Evolutionary conservation across 2,888 invertebrate genomes (phyloP), one percentile per base, ranked within the genome.

Genomic region (Tanaodytes sp.): DNA sequence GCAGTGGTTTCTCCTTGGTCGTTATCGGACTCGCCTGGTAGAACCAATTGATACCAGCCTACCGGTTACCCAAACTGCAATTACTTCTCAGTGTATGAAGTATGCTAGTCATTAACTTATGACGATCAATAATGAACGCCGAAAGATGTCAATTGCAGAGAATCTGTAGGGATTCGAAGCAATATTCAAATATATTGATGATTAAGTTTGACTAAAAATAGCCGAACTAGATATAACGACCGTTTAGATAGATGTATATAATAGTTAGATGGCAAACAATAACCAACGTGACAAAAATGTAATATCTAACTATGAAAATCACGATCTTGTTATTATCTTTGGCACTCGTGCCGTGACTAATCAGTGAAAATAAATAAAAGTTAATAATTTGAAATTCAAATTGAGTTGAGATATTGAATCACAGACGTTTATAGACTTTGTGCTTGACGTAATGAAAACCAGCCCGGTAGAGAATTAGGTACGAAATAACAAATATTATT

Each of bases 401-500:
- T 72, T 72, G 54, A 72, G 16, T 31, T 63, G 52, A 49, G 23
- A 63, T 62, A 61, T 62, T 68, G 54, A 58, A 63, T 68, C 58
- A 52, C 71, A 72, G 65, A 69, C 63, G 58, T 70, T 66, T 61
- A 75, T 70, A 75, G 77, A 81, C 77, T 80, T 79, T 77, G 79
- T 79, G 80, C 80, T 82, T 82, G 80, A 82, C 75, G 80, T 82
- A 81, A 80, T 83, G 81, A 83, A 84, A 83, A 83, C 82, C 84
- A 84, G 82, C 84, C 84, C 83, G 79, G 81, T 84, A 84, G 83
- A 82, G 75, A 80, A 72, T 82, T 84, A 84, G 84, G 84, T 84
- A 84, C 82, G 83, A 75, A 83, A 81, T 80, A 78, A 83, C 78
- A 80, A 84, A 83, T 82, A 82, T 79, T 81, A 80, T 81, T 82